Evolutionary conservation across 2,797 vertebrate genomes (phyloP).

Genomic region (Limnodromus scolopaceus): DNA sequence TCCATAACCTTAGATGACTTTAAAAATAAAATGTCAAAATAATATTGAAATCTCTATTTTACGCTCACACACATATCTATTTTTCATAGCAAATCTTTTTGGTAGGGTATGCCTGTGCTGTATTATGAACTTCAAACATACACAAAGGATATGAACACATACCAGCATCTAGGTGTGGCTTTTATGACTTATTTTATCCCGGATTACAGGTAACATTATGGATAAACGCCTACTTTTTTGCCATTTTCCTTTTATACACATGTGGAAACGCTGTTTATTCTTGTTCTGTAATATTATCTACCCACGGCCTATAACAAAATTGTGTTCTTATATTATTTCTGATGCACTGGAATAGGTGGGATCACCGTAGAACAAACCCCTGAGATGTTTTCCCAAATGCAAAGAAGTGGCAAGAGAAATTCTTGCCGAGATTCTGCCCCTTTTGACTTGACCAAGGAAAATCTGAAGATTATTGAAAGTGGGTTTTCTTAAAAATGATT

Average conservation of each 20-base stretch:
- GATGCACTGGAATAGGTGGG: background rate
- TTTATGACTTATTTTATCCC: conserved; percentile 36
- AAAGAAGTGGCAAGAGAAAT: background rate
- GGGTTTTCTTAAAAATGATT: too few species aligned
- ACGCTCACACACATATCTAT: conserved; percentile 1
- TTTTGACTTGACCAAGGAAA: background rate
- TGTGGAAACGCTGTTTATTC: background rate
- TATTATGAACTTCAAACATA: conserved; percentile 57
- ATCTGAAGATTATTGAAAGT: background rate
- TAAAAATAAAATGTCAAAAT: conserved; percentile 55
- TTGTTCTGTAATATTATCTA: background rate
- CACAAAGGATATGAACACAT: conserved; percentile 38
- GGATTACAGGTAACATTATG: background rate
- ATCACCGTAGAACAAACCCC: background rate
- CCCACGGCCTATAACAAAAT: background rate
- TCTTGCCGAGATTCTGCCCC: background rate
- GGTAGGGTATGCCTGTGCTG: background rate
- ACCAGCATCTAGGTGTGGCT: conserved; percentile 49
- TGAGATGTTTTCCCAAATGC: background rate
- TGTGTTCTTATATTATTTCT: background rate
- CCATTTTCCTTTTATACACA: background rate
- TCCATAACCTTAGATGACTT: conserved; percentile 66
- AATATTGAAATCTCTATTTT: conserved; percentile 51
- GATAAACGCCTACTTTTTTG: background rate
- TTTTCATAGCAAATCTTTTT: conserved; percentile 21